These are phyloP conservation scores for Limnephilus rhombicus DNA, from an alignment of 2,888 invertebrate genomes.

Conservation along the genomic window DNA sequence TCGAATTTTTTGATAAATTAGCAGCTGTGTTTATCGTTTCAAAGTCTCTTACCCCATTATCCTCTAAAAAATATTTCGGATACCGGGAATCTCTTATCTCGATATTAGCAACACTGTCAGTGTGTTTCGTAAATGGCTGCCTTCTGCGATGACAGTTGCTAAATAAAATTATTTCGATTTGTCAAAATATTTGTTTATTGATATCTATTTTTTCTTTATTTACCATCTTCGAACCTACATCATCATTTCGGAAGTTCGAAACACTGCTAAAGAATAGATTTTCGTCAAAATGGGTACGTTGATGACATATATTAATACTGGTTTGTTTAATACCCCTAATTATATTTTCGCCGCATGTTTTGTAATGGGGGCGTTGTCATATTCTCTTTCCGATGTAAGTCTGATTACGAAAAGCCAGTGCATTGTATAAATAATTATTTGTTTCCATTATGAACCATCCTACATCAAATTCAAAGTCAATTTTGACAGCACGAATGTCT, in stretches of 20 bases:
- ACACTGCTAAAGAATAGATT: background rate
- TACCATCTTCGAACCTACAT: background rate
- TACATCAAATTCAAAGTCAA: background rate
- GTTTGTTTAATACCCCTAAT: slow-evolving; percentile 19
- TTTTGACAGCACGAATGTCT: background rate
- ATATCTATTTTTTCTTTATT: slow-evolving; percentile 3
- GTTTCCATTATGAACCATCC: background rate
- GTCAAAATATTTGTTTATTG: slow-evolving; percentile 51
- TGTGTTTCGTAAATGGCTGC: slow-evolving; percentile 46
- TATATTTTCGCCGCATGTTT: slow-evolving; percentile 46
- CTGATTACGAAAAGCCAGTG: background rate
- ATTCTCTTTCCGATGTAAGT: slow-evolving; percentile 2
- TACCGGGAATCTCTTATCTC: background rate
- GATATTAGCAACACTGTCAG: background rate
- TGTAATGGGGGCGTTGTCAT: slow-evolving; percentile 49
- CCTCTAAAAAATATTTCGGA: background rate
- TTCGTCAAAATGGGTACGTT: slow-evolving; percentile 45
- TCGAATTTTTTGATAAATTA: no score
- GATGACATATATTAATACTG: slow-evolving; percentile 2
- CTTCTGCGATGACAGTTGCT: slow-evolving; percentile 37
- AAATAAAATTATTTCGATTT: slow-evolving; percentile 21
- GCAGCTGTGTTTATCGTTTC: background rate
- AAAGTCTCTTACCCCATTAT: background rate
- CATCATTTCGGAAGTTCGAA: background rate
- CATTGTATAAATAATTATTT: background rate